These are phyloP conservation scores for Rhogogaster chlorosoma DNA, from an alignment of 2,888 invertebrate species.

Conservation along the genomic window DNA sequence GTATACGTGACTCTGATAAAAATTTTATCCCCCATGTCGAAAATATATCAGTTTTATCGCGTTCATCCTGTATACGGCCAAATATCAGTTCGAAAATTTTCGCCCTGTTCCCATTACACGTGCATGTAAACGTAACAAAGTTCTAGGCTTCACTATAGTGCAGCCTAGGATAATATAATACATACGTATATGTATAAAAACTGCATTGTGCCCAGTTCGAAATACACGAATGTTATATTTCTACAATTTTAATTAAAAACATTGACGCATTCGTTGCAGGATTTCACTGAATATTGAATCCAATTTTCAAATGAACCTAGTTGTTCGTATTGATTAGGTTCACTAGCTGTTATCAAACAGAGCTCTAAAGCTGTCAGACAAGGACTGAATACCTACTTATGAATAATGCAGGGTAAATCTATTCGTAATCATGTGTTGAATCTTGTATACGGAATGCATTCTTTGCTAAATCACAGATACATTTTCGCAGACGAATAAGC, in stretches of 20 bases:
- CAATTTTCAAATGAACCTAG: slow-evolving; percentile 8
- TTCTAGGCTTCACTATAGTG: background rate
- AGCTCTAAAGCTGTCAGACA: background rate
- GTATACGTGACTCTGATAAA: slow-evolving; percentile 14
- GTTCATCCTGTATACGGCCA: background rate
- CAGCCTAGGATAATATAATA: background rate
- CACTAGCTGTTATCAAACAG: background rate
- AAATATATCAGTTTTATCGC: slow-evolving; percentile 52
- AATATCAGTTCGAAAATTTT: background rate
- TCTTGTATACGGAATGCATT: background rate
- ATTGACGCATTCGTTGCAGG: background rate
- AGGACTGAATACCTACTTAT: background rate
- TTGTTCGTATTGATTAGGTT: background rate
- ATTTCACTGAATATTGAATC: background rate
- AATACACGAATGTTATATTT: background rate
- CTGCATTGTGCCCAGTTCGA: background rate
- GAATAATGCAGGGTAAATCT: background rate
- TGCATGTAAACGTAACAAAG: background rate
- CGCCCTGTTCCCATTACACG: background rate
- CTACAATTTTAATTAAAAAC: slow-evolving; percentile 12
- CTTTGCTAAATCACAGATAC: background rate
- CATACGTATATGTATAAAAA: background rate
- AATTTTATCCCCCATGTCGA: slow-evolving; percentile 47
- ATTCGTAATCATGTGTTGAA: background rate
- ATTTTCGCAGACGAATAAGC: background rate